Percentiles rank a stretch among this genome's conserved stretches.
Evolutionary conservation across 2,113 vertebrate species (phyloP).

Genomic region (Apeltes quadracus): DNA sequence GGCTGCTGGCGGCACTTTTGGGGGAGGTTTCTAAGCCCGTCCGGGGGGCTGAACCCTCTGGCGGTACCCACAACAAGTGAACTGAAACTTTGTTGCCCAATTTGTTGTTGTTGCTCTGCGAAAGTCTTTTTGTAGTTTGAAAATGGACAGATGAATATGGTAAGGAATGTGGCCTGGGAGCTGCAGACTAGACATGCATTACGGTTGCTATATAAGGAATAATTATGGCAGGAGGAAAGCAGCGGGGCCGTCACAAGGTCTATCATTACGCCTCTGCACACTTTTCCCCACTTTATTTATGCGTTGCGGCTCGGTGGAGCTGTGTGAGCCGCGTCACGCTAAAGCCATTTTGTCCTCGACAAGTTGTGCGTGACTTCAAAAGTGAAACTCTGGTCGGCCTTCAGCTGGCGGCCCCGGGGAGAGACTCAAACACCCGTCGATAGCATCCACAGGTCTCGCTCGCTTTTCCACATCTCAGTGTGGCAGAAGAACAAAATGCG

Average conservation of each 20-base stretch:
- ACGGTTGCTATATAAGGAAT: slow-evolving; percentile 44
- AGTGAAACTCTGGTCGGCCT: slow-evolving; percentile 4
- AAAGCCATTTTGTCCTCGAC: slow-evolving; percentile 1
- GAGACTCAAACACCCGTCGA: slow-evolving; percentile 5
- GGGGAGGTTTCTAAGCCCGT: background rate
- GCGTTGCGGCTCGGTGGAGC: slow-evolving; percentile 9
- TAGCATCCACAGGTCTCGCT: slow-evolving; percentile 16
- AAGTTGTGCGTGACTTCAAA: slow-evolving; percentile 13
- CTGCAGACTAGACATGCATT: slow-evolving; percentile 33
- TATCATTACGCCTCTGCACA: slow-evolving; percentile 67
- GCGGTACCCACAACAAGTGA: slow-evolving; percentile 39
- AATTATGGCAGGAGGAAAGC: slow-evolving; percentile 39
- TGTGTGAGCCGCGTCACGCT: slow-evolving; percentile 1
- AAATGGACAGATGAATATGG: background rate
- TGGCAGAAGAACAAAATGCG: too few relatives aligned
- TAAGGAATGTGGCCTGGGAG: background rate
- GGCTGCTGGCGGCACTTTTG: too few relatives aligned
- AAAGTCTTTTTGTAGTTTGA: background rate
- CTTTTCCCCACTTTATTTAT: slow-evolving; percentile 49
- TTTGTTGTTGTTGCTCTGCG: too few relatives aligned
- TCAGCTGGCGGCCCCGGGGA: background rate
- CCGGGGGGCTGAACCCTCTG: slow-evolving; percentile 12
- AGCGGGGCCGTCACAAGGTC: slow-evolving; percentile 23
- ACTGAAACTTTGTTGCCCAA: slow-evolving; percentile 2
- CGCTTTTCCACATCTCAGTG: too few relatives aligned